Base-by-base conservation (phyloP, 2,797 vertebrate species). In the Dryobates pubescens region DNA sequence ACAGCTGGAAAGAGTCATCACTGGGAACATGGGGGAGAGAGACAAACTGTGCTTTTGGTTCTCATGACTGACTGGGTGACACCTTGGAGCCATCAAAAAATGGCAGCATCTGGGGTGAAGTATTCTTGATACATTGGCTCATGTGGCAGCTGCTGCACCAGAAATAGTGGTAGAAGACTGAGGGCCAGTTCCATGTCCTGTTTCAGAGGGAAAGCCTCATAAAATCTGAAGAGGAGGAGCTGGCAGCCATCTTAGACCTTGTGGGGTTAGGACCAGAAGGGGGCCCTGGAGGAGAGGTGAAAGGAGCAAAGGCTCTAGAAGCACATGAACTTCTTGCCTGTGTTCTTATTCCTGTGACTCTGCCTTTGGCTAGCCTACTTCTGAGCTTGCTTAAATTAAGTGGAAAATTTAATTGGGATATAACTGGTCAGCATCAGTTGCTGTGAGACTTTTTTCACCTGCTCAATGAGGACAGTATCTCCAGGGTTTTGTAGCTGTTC, bases 221-320 rank as follows among this genome's bases (percentile, higher is more conserved):
- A 38, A 61, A 90, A 53, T 8, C 14, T 76, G 14, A 18, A n/a
- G 29, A 70, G 61, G 59, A 90, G 77, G 86, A 94, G 83, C 54
- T 90, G 92, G 36, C 81, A 82, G 62, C 77, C 84, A 82, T 76
- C 57, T 77, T 84, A 41, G 71, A 57, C 36, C n/a, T 90, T 2
- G 2, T 57, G 49, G 71, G 62, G 68, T 30, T 19, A 6, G 77
- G 61, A 36, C 68, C 83, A 70, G 82, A 79, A 91, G 63, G 61
- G 47, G 38, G 59, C 83, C 24, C 36, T 84, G 63, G 36, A 68
- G 73, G 45, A 86, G 70, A 45, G 12, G 7, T 41, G 36, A 12
- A 24, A 85, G 67, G 32, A 80, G 34, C 16, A 41, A 64, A 20
- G 30, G 32, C 30, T 9, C 30, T 72, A 14, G 32, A 72, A 76